Conservation (phyloP, 92 coral and sea anemone species). For the Porites divaricata region DNA sequence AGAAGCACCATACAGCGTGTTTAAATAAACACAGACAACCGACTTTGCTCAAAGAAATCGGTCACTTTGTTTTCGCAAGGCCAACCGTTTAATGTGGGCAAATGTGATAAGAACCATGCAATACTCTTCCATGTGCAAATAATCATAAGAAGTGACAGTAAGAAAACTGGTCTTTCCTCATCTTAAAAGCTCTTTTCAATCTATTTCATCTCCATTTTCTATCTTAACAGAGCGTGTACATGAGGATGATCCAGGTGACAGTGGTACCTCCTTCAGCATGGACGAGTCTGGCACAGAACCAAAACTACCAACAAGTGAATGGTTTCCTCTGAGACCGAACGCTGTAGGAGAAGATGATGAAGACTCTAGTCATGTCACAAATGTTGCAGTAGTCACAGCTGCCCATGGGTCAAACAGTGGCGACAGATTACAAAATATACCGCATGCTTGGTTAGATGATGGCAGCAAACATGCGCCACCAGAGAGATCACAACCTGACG, state of each 20-base stretch:
- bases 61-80: too few species aligned
- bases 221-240: background rate
- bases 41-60: too few species aligned
- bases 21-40: too few species aligned
- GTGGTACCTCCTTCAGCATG: constrained; percentile 44
- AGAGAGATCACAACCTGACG: constrained; percentile 97
- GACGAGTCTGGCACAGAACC: constrained; percentile 22
- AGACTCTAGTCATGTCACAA: constrained; percentile 18
- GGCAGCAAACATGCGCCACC: constrained; percentile 76
- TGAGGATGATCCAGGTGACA: constrained; percentile 30
- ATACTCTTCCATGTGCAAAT: too few species aligned
- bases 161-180: too few species aligned
- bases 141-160: too few species aligned
- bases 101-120: too few species aligned
- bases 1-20: too few species aligned
- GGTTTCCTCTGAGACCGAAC: constrained; percentile 51
- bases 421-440: constrained; percentile 6
- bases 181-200: too few species aligned
- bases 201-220: background rate
- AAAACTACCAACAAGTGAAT: constrained; percentile 39
- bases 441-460: constrained; percentile 31
- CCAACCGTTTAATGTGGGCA: too few species aligned
- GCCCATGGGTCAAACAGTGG: background rate
- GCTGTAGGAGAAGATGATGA: constrained; percentile 54
- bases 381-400: background rate